Conservation (phyloP, 2,888 invertebrate species). For the Anagyrus pseudococci region DNA sequence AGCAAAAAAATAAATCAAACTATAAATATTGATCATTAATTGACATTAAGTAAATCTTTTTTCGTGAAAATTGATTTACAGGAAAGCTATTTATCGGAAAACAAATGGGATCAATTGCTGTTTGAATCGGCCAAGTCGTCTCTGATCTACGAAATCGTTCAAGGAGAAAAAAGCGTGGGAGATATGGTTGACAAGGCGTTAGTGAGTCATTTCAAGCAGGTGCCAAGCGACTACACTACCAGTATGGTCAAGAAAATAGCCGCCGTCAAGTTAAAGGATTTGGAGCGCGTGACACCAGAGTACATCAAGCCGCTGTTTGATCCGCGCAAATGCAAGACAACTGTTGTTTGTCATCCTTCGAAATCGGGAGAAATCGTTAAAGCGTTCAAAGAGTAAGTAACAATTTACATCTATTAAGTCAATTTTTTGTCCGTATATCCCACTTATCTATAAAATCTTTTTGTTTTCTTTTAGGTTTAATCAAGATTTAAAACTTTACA, state of each 20-base stretch:
- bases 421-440: neutral
- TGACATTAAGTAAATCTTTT: neutral
- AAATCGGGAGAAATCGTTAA: constrained; percentile 73
- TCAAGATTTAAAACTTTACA: constrained; percentile 67
- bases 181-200: constrained; percentile 76
- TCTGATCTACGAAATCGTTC: constrained; percentile 85
- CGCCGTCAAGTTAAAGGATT: constrained; percentile 69
- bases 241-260: constrained; percentile 72
- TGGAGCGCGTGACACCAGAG: constrained; percentile 72
- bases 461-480: constrained; percentile 65
- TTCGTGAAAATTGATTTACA: constrained; percentile 51
- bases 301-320: constrained; percentile 77
- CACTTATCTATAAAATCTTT: constrained; percentile 2
- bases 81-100: constrained; percentile 69
- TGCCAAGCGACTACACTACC: constrained; percentile 74
- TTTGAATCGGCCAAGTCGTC: constrained; percentile 86
- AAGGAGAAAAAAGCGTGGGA: constrained; percentile 79
- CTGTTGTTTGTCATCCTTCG: constrained; percentile 79
- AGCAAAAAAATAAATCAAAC: constrained; percentile 4
- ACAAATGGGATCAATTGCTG: constrained; percentile 75
- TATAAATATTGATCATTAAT: neutral
- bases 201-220: constrained; percentile 73
- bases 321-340: constrained; percentile 67
- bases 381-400: constrained; percentile 72
- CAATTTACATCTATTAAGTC: neutral